These are phyloP conservation scores for Philypnodon macrostomus DNA, from an alignment of 2,797 vertebrate species.

Conservation along the genomic window DNA sequence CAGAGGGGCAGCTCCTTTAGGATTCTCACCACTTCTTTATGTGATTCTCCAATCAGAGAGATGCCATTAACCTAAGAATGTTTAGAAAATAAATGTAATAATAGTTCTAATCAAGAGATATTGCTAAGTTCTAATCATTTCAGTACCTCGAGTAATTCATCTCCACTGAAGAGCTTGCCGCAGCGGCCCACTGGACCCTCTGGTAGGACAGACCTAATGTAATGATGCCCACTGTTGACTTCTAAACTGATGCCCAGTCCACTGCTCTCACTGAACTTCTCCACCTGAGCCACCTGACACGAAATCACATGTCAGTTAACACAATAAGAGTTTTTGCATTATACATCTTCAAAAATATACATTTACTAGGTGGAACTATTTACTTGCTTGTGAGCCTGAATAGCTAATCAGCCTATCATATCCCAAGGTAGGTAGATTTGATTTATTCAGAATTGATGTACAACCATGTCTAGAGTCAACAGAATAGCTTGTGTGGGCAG, in stretches of 20 bases:
- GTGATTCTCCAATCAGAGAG: slow-evolving; percentile 90
- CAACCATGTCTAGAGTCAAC: too few relatives aligned
- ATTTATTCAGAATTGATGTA: too few relatives aligned
- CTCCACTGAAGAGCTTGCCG: slow-evolving; percentile 89
- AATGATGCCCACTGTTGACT: slow-evolving; percentile 88
- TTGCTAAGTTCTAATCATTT: background rate
- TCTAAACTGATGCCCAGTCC: slow-evolving; percentile 96
- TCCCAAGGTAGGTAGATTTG: too few relatives aligned
- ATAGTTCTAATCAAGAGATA: background rate
- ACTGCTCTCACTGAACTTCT: slow-evolving; percentile 92
- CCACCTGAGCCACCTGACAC: slow-evolving; percentile 88
- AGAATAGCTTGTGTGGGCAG: too few relatives aligned
- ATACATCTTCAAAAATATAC: too few relatives aligned
- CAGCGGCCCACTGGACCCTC: slow-evolving; percentile 93
- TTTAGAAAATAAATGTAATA: background rate
- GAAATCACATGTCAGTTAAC: background rate
- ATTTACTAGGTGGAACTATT: too few relatives aligned
- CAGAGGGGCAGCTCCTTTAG: slow-evolving; percentile 90
- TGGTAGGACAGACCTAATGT: slow-evolving; percentile 91
- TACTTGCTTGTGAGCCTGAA: too few relatives aligned
- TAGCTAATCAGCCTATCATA: too few relatives aligned
- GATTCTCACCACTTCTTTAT: slow-evolving; percentile 92
- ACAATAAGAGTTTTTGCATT: background rate
- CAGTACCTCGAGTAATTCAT: slow-evolving; percentile 91
- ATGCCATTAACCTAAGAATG: slow-evolving; percentile 87